Base-by-base conservation (phyloP, 2,888 invertebrate species). In the Candidula unifasciata region DNA sequence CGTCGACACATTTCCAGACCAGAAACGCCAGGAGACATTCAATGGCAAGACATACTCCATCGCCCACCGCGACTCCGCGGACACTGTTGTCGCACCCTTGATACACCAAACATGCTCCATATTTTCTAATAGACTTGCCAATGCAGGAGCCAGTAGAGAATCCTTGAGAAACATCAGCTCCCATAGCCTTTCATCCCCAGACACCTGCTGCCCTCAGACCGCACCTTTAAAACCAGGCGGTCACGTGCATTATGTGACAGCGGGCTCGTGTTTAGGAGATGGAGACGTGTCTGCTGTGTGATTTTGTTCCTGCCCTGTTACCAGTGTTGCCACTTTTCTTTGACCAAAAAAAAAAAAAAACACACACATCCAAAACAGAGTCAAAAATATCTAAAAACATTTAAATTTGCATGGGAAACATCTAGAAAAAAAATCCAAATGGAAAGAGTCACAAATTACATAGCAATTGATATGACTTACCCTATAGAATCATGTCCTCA, bases 11-110 rank as follows among this genome's bases (percentile, higher is more conserved):
- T 21, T n/a, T 57, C 57, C 8, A 24, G n/a, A 82, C 52, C 82
- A 76, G 76, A 66, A 27, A 37, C 0, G 3, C 10, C 13, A 44
- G 1, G 71, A 79, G 21, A 24, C 27, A 8, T 24, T 33, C 60
- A 66, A 30, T 5, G 54, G 33, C 0, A 52, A 37, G 8, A 27
- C 66, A 18, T 57, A 37, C 24, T 54, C 30, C 21, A 6, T 80
- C 5, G 21, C 33, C 3, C 69, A 73, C 33, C 80, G 84, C 30
- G 74, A 84, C 33, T 57, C 84, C 3, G 33, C 5, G 6, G 76
- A 66, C 60, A 82, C 64, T 54, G 68, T 84, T 44, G 86, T 79
- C 24, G 64, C 74, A 44, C 86, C 86, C 0, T 82, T 84, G 10
- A 84, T 84, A 18, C 80, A 80, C 44, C 52, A 76, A 33, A 68